Conservation (phyloP, 2,797 vertebrate species). For the Emydoidea blandingii region DNA sequence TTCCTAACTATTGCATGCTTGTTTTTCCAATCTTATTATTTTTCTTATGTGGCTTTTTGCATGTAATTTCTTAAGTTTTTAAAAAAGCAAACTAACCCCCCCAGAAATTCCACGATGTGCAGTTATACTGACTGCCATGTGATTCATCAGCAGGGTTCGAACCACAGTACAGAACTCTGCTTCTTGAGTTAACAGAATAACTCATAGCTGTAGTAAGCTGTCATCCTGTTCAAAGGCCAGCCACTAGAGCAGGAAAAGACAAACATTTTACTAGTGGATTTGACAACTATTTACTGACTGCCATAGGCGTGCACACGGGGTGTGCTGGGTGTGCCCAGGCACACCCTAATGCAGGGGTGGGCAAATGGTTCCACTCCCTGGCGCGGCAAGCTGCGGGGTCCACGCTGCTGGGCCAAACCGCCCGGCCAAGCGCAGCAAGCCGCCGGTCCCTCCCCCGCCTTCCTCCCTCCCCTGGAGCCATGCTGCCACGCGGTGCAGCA, state of each 20-base stretch:
- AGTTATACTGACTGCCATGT: neutral
- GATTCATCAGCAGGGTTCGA: neutral
- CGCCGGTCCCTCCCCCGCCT: too few species aligned
- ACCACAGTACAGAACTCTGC: neutral
- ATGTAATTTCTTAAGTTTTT: too few species aligned
- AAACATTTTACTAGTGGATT: neutral
- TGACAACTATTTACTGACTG: neutral
- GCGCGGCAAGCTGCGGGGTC: too few species aligned
- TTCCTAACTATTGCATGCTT: neutral
- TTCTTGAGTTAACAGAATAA: neutral
- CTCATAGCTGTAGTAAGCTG: neutral
- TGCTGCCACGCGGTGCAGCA: too few species aligned
- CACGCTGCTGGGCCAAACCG: too few species aligned
- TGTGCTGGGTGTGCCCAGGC: too few species aligned
- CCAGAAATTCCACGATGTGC: neutral
- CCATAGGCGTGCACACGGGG: too few species aligned
- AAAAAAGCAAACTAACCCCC: neutral
- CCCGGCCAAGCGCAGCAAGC: too few species aligned
- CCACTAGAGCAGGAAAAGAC: neutral
- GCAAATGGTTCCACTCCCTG: too few species aligned
- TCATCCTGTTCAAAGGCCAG: neutral
- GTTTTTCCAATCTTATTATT: neutral
- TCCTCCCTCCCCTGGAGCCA: too few species aligned
- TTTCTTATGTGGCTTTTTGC: neutral
- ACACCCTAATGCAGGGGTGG: too few species aligned